phyloP scores from a whole-genome alignment of 2,113 vertebrate species.

The Saccopteryx leptura region DNA sequence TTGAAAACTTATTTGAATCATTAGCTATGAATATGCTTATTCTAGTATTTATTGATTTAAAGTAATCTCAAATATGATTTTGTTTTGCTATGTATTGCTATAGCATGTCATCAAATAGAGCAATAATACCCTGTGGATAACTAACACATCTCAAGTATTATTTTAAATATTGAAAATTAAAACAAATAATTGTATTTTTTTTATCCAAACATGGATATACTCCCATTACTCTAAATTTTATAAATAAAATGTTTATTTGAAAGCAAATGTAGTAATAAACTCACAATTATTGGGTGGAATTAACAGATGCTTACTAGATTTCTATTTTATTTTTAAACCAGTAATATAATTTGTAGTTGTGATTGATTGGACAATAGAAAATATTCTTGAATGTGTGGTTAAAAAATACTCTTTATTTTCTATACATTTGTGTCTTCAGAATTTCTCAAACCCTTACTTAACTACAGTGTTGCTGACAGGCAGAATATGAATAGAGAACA shows the following conservation, averaged over 20 bases:
- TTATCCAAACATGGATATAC: background rate
- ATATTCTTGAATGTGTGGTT: background rate
- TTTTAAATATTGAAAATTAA: background rate
- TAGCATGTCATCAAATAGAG: background rate
- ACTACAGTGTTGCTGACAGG: background rate
- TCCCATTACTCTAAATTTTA: background rate
- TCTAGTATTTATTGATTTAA: background rate
- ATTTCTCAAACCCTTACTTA: background rate
- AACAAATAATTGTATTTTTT: background rate
- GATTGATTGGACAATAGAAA: background rate
- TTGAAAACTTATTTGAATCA: background rate
- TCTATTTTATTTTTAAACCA: background rate
- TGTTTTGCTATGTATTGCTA: background rate
- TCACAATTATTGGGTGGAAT: background rate
- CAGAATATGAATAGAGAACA: background rate
- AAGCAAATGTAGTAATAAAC: background rate
- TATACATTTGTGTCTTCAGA: background rate
- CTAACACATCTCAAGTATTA: background rate
- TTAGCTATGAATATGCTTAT: background rate
- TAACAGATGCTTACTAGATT: background rate
- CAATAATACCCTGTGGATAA: background rate
- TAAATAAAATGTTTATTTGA: background rate
- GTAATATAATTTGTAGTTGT: background rate
- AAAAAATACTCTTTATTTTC: background rate
- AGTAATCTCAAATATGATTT: background rate